Base-by-base conservation (phyloP, 2,797 vertebrate genomes). In the Columba guinea region DNA sequence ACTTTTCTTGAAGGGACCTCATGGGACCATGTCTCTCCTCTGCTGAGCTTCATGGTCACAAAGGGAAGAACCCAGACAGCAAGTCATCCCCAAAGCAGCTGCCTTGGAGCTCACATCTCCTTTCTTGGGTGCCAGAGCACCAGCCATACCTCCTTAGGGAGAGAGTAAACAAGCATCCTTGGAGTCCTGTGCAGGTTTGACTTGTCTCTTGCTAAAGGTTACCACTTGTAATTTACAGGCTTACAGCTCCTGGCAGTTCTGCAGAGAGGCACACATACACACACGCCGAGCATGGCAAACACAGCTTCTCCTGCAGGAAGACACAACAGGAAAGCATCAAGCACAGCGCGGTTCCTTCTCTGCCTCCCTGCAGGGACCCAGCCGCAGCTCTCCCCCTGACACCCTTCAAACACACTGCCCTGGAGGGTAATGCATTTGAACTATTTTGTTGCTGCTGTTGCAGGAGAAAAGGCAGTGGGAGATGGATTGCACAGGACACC, bases 41-140 rank as follows among this genome's bases (percentile, higher is more conserved):
- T 52, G 24, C 34, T 23, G 26, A 77, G 34, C 16, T 80, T 37
- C 39, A 7, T 7, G 12, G 49, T 28, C 60, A 83, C n/a, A 41
- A 68, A 69, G 19, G 26, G 21, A 30, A 44, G 37, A 39, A 52
- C 30, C 22, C 56, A 88, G 44, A 58, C 1, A 7, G 14, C 41
- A 64, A 27, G n/a, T 71, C 14, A 27, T 63, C 32, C 39, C 46
- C 35, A 30, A 4, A 78, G 24, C 4, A 4, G 21, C 52, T 78
- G 27, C 22, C 32, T 74, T 1, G 1, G 27, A 71, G 35, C 14
- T 30, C 13, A 5, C 2, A 0, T 15, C 39, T 67, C n/a, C 53
- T 17, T 70, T 28, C 35, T 51, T 24, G 22, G 13, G 24, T 59
- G 21, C 49, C 48, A 63, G 56, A n/a, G 9, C 22, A 53, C 20